Evolutionary conservation across 2,888 invertebrate genomes (phyloP), one percentile per base, ranked within the genome.

Genomic region (Drosophila incognita): DNA sequence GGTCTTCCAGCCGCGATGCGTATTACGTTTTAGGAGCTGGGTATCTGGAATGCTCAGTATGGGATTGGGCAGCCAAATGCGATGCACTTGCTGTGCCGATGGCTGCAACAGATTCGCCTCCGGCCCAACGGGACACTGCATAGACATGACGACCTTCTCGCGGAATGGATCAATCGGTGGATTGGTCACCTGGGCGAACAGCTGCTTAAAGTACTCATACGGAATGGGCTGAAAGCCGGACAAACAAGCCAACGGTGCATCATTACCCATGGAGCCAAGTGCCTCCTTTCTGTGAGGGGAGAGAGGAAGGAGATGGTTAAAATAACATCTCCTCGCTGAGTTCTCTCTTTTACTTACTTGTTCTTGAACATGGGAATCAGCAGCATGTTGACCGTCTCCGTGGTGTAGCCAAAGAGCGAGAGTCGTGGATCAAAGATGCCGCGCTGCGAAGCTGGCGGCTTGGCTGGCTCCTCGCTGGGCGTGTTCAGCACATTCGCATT

Each of bases 111-210:
- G 96, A 93, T 99, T 99, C 5, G 97, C 96, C 89, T 98, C 98
- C 0, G 99, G 99, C 0, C 99, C 99, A 89, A 99, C 96, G 0
- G 99, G 99, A 91, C 99, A 99, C 76, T 98, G 96, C 93, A 99
- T 94, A 0, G 99, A 99, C 99, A 99, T 99, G 73, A 99, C 99
- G 80, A 99, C 97, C 94, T 98, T 98, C 94, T 99, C 99, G 87
- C 95, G 94, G 95, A 99, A 99, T 42, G 99, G 99, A 94, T 99
- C 99, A 83, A 99, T 99, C 6, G 99, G 99, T 7, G 99, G 99
- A 94, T 99, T 99, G 86, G 99, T 99, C 84, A 99, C 98, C 95
- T 99, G 99, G 40, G 99, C 99, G 94, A 99, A 99, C 53, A 99
- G 94, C 92, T 99, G 99, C 92, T 99, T 99, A 94, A 99, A 99